Base-by-base conservation (phyloP, 2,797 vertebrate genomes). In the Hoplostethus mediterraneus region DNA sequence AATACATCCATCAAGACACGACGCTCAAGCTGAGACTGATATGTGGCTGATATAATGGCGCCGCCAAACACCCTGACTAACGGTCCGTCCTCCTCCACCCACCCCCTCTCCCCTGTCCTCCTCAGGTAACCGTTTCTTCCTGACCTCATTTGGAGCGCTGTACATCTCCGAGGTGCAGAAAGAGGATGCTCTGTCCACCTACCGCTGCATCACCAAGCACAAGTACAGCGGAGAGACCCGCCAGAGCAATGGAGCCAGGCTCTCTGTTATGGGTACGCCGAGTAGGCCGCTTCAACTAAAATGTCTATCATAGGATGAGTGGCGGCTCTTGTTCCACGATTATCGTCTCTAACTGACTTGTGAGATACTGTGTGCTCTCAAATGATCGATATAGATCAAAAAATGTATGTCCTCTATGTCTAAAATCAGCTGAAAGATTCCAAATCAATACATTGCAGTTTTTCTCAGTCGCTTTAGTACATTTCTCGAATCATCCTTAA, bases 91-190 rank as follows among this genome's bases (percentile, higher is more conserved):
- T 62, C 48, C 28, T 65, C 58, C 30, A 30, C 58, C 48, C 40
- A 21, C 44, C 65, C 17, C 38, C 36, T 66, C 36, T 63, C 56
- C 67, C 31, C 55, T 80, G 5, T 79, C 55, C n/a, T 72, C 57
- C 53, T 77, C 95, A 99, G 98, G 97, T 95, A 98, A 97, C 91
- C 96, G 98, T 90, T 98, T 98, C 94, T 97, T 96, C 96, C 95
- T 98, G 94, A 98, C 98, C 78, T 95, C 94, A 77, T 97, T 95
- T 0, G 98, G 98, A 25, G 96, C 97, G 81, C 95, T 99, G 91
- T 99, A 99, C 94, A 99, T 99, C 95, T 96, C 97, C 7, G 98
- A 99, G 66, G 97, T 99, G 81, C 98, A 99, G 95, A 99, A 99
- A 93, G 98, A 99, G 94, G 98, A 99, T 17, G 98, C 97, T 79